Evolutionary conservation across 92 coral and sea anemone genomes (phyloP).

Genomic region (Paragorgia papillata): DNA sequence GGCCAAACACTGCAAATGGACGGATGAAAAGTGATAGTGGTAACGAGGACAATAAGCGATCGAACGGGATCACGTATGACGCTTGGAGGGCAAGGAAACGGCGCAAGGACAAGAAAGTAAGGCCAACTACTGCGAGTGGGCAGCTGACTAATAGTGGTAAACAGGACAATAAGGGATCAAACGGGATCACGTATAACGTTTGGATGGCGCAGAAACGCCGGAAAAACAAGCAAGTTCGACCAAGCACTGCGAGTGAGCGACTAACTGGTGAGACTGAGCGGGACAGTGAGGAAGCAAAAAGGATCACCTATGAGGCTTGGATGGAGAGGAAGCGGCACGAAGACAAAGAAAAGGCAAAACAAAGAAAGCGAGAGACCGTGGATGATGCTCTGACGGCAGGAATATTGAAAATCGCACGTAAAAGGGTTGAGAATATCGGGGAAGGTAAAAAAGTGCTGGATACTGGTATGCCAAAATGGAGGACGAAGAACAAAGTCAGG

Average conservation of each 20-base stretch:
- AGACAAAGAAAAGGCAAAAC: slow-evolving; percentile 58
- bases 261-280: neutral
- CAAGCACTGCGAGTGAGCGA: slow-evolving; percentile 65
- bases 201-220: too few relatives aligned
- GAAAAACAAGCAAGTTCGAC: too few relatives aligned
- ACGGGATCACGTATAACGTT: neutral
- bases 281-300: neutral
- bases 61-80: slow-evolving; percentile 57
- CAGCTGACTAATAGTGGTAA: slow-evolving; percentile 26
- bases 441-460: slow-evolving; percentile 13
- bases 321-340: slow-evolving; percentile 67
- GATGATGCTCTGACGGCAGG: slow-evolving; percentile 52
- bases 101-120: slow-evolving; percentile 63
- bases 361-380: slow-evolving; percentile 69
- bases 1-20: neutral
- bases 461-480: slow-evolving; percentile 35
- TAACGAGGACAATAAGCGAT: neutral
- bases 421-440: slow-evolving; percentile 12
- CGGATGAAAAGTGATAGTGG: neutral
- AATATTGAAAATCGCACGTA: slow-evolving; percentile 17
- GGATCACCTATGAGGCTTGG: slow-evolving; percentile 79
- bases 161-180: neutral
- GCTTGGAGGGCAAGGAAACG: slow-evolving; percentile 80
- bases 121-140: slow-evolving; percentile 62
- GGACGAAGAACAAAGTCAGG: slow-evolving; percentile 20